Evolutionary conservation across 2,113 vertebrate species (phyloP), one percentile per base, ranked within the genome.

Genomic region (Hypocryptadius cinnamomeus): DNA sequence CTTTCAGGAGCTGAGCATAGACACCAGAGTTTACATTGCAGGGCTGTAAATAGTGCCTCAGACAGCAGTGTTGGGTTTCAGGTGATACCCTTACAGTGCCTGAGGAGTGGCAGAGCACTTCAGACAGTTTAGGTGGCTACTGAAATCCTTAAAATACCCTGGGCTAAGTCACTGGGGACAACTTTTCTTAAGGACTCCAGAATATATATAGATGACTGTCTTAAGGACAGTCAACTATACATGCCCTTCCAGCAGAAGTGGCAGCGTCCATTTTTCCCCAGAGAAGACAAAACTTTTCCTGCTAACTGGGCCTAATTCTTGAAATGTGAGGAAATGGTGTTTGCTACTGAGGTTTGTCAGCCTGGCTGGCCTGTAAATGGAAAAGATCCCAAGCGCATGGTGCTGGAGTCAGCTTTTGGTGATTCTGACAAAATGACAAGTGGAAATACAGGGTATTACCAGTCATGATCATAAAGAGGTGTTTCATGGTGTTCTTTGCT

Each of bases 61-160:
- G 69, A 35, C 18, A 31, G 9, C 56, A 71, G 92, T 2, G 39
- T 88, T 78, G 8, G 68, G 60, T 91, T 96, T 93, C 85, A 42
- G 64, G 71, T 89, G 76, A 47, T 65, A 35, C 33, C 66, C 87
- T 92, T 45, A 40, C 39, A 39, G 54, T 18, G 23, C 70, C 79
- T 63, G 64, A 9, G 57, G 78, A 79, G 63, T 33, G 28, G 21
- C 7, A 0, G 59, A 87, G 59, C 9, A 3, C 61, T 82, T 74
- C 70, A 51, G 57, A 21, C 24, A 18, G 63, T 57, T 64, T 16
- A 25, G 33, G 22, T 63, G 65, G 13, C 35, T 77, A 64, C 82
- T 68, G 76, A 83, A 86, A 86, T 77, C 79, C 79, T 90, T 93
- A 63, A 94, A 85, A 78, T 83, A 44, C 56, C 24, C 50, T 11